Base-by-base conservation (phyloP, 2,113 vertebrate species). In the Stictonetta naevosa region DNA sequence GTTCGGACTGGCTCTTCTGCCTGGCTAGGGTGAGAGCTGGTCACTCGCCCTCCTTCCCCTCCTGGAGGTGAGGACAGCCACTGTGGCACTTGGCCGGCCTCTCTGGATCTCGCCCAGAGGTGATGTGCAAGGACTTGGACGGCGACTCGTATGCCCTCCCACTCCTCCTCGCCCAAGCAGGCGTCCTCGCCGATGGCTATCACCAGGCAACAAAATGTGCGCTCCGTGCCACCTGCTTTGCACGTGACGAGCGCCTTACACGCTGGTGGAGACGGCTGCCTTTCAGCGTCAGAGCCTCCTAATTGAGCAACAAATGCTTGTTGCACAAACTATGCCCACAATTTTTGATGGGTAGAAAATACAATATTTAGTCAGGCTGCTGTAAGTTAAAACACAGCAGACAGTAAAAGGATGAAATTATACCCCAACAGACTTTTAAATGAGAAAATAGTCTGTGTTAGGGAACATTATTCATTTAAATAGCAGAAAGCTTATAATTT, bases 341-440 rank as follows among this genome's bases (percentile, higher is more conserved):
- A 29, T 77, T 96, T 94, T 50, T 94, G 90, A 97, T 52, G 92
- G 88, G 55, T 60, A 63, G 92, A 76, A 96, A 97, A 96, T 95
- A 86, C 72, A 96, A 83, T 96, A 95, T 96, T 96, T 96, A 96
- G 94, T 90, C 88, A 91, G 88, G 42, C 75, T 95, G 92, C 90
- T 95, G 88, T 79, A 97, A 92, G 90, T 97, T 96, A 96, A 91
- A 96, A 93, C 86, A 96, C 89, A 96, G 93, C 90, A 97, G 95
- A 96, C 96, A 96, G 96, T 95, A 96, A 97, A 97, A 97, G 96
- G 96, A 96, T 92, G 76, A 96, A 96, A 97, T 97, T 94, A 97
- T 96, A 94, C 92, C 94, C 96, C 95, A 95, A 95, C 95, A 97
- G 91, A 96, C 94, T 96, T 96, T 90, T 92, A 97, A 97, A 96